Evolutionary conservation across 2,888 invertebrate genomes (phyloP).

Genomic region (Cheilosia vulpina): DNA sequence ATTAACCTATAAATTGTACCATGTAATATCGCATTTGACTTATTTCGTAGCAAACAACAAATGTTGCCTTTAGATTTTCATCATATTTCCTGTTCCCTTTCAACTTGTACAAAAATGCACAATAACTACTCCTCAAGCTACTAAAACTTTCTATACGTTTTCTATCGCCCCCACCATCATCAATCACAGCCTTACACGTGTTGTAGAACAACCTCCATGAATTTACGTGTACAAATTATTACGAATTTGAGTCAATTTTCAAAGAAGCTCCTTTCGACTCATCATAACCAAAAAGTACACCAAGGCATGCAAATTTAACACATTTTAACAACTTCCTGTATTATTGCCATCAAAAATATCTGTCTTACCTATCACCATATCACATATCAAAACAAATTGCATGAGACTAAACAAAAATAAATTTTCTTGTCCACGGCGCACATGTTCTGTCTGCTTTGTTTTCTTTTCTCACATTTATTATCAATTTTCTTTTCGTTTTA

Average conservation of each 20-base stretch:
- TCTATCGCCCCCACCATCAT: no score
- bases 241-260: neutral
- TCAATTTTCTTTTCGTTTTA: neutral
- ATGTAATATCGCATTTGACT: no score
- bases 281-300: neutral
- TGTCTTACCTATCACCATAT: neutral
- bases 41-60: no score
- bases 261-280: neutral
- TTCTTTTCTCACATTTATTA: neutral
- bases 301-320: neutral
- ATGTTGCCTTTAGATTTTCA: no score
- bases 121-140: no score
- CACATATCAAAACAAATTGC: constrained; percentile 3
- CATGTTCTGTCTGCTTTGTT: neutral
- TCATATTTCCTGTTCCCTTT: no score
- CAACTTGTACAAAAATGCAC: no score
- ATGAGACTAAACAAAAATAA: neutral
- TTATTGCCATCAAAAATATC: neutral
- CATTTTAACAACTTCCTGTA: constrained; percentile 3
- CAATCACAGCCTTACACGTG: no score
- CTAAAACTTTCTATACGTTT: no score
- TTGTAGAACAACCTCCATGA: no score
- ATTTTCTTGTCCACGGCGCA: neutral
- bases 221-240: no score
- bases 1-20: no score